Base-by-base conservation (phyloP, 92 coral and sea anemone genomes). In the Siderastrea siderea region DNA sequence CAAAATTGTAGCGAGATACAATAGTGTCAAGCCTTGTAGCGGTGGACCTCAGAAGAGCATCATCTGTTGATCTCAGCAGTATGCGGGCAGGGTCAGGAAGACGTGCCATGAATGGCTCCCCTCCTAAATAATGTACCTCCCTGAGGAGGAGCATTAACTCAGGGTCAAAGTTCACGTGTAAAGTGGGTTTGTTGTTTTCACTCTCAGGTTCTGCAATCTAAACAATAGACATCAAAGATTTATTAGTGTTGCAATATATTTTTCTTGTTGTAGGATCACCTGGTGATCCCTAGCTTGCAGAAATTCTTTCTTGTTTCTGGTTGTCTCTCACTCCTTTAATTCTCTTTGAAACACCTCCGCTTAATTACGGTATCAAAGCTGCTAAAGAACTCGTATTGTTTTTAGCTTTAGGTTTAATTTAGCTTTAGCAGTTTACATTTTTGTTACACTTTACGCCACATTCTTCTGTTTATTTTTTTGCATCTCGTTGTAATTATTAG, bases 21-120 rank as follows among this genome's bases (percentile, higher is more conserved):
- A 97, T 97, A 46, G 98, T 94, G 68, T 95, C 99, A 86, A 97
- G 96, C 13, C 97, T 91, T 45, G 99, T 94, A 38, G 99, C 99
- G 9, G 99, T 97, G 50, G 99, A 90, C 17, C 99, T 91, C 87
- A 97, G 63, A n/a, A 90, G 94, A 48, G 88, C 90, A 70, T 91
- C 97, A 68, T 97, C 94, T 14, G 98, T 91, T 67, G 92, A 92
- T 26, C 99, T 94, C 62, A 97, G 87, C 49, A 97, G 84, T 48
- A 95, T 82, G 48, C 99, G 95, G 43, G 94, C 98, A 0, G 95
- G 88, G 68, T 97, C 99, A 14, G 99, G 98, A 38, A 97, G 95
- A 68, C 94, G 96, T 3, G 96, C 93, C 51, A 77, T 63, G 90
- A 97, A 97, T 47, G 99, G 99, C 43, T 95, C 96, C 10, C 96